phyloP scores from a whole-genome alignment of 2,888 invertebrate genomes.

The Pocota personata region DNA sequence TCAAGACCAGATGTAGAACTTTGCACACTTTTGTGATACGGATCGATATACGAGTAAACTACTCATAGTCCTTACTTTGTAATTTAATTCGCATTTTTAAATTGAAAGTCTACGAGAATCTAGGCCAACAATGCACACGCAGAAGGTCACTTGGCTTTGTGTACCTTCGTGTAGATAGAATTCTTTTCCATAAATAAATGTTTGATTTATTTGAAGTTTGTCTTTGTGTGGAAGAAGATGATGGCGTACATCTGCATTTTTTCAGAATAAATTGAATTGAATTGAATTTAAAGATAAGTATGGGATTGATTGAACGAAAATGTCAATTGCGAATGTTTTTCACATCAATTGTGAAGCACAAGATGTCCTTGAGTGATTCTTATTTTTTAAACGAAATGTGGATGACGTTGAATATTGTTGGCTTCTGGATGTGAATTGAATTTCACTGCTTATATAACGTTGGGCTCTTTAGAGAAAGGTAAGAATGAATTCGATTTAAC shows the following conservation, averaged over 20 bases:
- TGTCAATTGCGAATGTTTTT: conserved; percentile 11
- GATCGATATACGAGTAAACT: conserved; percentile 6
- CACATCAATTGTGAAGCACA: not conserved
- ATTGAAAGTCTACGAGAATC: conserved; percentile 38
- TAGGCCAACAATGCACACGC: conserved; percentile 58
- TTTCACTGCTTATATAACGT: no score
- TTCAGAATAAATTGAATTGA: conserved; percentile 11
- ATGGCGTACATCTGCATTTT: conserved; percentile 26
- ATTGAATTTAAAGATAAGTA: conserved; percentile 8
- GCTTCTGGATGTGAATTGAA: not conserved
- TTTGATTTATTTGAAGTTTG: conserved; percentile 54
- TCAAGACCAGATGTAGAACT: conserved; percentile 32
- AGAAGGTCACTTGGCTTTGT: conserved; percentile 61
- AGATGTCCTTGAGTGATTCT: not conserved
- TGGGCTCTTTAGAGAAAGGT: no score
- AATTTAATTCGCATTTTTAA: conserved; percentile 58
- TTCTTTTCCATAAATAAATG: conserved; percentile 42
- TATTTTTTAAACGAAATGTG: not conserved
- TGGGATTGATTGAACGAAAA: conserved; percentile 36
- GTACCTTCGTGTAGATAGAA: conserved; percentile 14
- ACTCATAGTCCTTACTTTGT: conserved; percentile 34
- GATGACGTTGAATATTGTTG: not conserved
- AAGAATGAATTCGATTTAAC: no score
- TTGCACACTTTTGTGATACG: conserved; percentile 24
- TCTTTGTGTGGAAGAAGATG: conserved; percentile 5